Evolutionary conservation across 2,797 vertebrate species (phyloP).

Genomic region (Galaxias olidus): DNA sequence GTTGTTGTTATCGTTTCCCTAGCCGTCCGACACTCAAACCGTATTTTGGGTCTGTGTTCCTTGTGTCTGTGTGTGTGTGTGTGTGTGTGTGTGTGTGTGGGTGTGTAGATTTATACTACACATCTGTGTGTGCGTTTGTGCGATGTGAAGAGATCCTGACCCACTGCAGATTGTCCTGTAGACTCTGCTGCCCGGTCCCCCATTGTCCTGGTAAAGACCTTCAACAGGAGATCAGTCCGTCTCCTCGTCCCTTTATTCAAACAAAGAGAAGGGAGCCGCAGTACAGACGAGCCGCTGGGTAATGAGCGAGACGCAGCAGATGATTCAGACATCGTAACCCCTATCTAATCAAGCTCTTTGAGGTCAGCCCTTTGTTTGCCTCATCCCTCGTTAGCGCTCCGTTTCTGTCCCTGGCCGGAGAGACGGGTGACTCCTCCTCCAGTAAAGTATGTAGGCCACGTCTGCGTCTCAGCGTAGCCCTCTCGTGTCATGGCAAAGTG

Average conservation of each 20-base stretch:
- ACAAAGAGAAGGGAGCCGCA: too few species aligned
- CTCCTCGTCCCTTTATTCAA: too few species aligned
- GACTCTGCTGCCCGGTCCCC: background rate
- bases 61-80: slow-evolving; percentile 6
- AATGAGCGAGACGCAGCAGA: too few species aligned
- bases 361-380: slow-evolving; percentile 31
- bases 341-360: background rate
- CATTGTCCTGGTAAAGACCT: slow-evolving; percentile 15
- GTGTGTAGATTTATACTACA: background rate
- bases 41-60: background rate
- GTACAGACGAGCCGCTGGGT: too few species aligned
- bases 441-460: slow-evolving; percentile 25
- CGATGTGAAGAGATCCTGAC: slow-evolving; percentile 5
- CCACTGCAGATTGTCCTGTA: background rate
- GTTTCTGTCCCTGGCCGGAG: background rate
- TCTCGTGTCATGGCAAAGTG: slow-evolving; percentile 1
- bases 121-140: background rate
- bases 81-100: background rate
- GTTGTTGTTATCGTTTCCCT: background rate
- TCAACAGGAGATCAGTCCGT: background rate
- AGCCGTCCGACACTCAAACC: background rate
- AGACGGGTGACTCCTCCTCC: background rate
- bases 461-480: slow-evolving; percentile 15
- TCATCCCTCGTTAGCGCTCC: slow-evolving; percentile 9
- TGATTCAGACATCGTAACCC: too few species aligned